phyloP scores from a whole-genome alignment of 2,113 vertebrate species.

The Equus quagga region DNA sequence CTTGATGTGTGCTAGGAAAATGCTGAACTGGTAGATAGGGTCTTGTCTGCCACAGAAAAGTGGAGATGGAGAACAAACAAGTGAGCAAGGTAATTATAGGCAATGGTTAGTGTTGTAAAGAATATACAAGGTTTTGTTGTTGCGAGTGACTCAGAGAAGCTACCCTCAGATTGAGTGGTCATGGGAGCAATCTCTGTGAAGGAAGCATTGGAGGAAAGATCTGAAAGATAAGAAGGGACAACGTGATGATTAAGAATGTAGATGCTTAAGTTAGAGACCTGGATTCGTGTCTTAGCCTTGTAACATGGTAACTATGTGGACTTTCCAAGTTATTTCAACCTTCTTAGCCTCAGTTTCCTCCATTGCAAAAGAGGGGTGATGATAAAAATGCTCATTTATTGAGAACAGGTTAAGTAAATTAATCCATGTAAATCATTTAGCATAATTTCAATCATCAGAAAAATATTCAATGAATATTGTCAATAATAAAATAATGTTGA shows the following conservation, averaged over 20 bases:
- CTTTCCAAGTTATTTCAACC: neutral
- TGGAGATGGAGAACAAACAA: neutral
- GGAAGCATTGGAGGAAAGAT: neutral
- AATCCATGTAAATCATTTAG: neutral
- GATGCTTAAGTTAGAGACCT: neutral
- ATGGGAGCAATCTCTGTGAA: neutral
- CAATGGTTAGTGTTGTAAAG: neutral
- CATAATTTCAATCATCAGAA: neutral
- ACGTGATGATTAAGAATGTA: fast-evolving
- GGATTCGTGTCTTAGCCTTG: neutral
- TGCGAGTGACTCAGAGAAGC: neutral
- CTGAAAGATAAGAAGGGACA: neutral
- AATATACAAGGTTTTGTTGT: neutral
- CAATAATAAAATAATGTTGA: neutral
- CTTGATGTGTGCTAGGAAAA: too few relatives aligned
- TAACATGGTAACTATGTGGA: neutral
- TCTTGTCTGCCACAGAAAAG: neutral
- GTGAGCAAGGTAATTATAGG: neutral
- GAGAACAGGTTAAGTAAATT: neutral
- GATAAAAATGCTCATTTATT: neutral
- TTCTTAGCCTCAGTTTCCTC: neutral
- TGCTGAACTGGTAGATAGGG: neutral
- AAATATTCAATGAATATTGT: neutral
- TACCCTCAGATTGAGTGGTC: fast-evolving
- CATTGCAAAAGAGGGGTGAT: neutral